Evolutionary conservation across 2,797 vertebrate species (phyloP).

Genomic region (Eleutherodactylus coqui): DNA sequence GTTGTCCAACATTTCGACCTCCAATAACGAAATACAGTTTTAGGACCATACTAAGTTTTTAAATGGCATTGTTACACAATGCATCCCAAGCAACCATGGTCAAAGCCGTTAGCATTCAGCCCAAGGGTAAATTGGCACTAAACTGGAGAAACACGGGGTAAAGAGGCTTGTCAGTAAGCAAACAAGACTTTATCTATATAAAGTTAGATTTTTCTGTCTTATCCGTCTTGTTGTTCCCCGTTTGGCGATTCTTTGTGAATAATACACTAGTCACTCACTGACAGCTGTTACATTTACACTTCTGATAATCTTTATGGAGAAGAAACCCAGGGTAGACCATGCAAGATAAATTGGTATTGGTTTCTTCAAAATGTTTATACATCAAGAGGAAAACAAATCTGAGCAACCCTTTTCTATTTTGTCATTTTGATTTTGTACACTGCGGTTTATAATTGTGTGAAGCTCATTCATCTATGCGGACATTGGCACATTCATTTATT

Average conservation of each 20-base stretch:
- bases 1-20: no score
- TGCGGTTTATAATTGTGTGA: constrained; percentile 51
- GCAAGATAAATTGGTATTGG: constrained; percentile 33
- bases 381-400: constrained; percentile 49
- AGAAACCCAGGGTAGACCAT: constrained; percentile 19
- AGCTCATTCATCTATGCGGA: constrained; percentile 48
- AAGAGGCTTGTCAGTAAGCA: not conserved
- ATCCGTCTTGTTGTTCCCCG: not conserved
- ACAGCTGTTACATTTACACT: constrained; percentile 40
- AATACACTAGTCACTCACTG: constrained; percentile 11
- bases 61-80: no score
- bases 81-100: no score
- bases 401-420: constrained; percentile 39
- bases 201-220: not conserved
- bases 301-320: constrained; percentile 30
- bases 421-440: constrained; percentile 39
- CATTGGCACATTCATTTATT: constrained; percentile 29
- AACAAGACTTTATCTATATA: not conserved
- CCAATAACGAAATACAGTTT: no score
- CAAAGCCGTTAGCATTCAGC: no score
- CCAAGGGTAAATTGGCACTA: not conserved
- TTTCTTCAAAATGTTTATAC: constrained; percentile 42
- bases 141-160: not conserved
- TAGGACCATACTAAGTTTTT: no score
- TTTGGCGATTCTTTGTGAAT: constrained; percentile 15